phyloP scores from a whole-genome alignment of 1,140 invertebrate species.

The Caerostris darwini region DNA sequence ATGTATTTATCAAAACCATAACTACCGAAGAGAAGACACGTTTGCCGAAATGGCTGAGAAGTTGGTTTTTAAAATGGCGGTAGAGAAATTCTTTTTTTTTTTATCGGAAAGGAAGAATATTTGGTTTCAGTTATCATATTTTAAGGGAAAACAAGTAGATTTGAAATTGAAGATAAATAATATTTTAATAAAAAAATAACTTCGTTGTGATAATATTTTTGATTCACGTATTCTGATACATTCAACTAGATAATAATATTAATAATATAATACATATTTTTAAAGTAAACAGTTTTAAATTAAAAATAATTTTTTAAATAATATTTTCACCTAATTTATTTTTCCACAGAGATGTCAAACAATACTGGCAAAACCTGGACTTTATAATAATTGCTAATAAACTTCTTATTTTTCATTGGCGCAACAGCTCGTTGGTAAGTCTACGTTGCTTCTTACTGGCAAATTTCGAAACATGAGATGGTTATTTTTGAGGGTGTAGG shows the following conservation, averaged over 20 bases:
- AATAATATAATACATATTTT: not conserved
- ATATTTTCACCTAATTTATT: not conserved
- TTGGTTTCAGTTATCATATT: not conserved
- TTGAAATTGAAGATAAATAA: not conserved
- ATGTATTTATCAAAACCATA: slow-evolving; percentile 56
- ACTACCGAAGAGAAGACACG: not conserved
- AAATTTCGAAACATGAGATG: too few relatives aligned
- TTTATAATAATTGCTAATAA: too few relatives aligned
- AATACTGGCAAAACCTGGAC: too few relatives aligned
- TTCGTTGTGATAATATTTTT: not conserved
- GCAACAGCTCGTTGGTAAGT: too few relatives aligned
- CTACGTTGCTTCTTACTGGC: too few relatives aligned
- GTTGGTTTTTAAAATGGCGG: not conserved
- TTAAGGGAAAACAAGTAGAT: not conserved
- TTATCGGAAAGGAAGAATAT: not conserved
- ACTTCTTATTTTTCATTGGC: too few relatives aligned
- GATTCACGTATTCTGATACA: not conserved
- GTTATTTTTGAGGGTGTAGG: too few relatives aligned
- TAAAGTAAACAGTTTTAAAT: not conserved
- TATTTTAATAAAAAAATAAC: not conserved
- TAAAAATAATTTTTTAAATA: not conserved
- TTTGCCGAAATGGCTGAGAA: not conserved
- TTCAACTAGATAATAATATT: not conserved
- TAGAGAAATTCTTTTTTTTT: not conserved
- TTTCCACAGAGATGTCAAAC: not conserved